Conservation (phyloP, 2,888 invertebrate species). For the Cephus pulcher region DNA sequence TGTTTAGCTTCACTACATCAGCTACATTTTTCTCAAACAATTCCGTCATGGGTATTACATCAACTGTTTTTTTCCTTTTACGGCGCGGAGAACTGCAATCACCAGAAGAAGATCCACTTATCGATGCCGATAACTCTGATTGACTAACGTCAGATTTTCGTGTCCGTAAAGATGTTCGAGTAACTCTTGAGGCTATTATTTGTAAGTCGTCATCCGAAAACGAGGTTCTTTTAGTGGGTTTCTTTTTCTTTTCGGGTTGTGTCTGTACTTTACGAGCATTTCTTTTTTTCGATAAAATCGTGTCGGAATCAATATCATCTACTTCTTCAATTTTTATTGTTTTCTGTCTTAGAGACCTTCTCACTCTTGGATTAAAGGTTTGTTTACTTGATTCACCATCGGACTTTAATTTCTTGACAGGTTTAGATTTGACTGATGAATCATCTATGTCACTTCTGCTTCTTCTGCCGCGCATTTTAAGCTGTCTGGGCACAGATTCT, state of each 20-base stretch:
- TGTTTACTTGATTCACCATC: background rate
- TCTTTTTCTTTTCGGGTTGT: background rate
- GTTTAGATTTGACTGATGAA: background rate
- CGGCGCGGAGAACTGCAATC: background rate
- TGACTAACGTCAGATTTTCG: background rate
- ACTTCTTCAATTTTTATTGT: background rate
- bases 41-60: background rate
- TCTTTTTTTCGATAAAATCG: background rate
- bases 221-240: background rate
- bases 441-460: slow-evolving; percentile 14
- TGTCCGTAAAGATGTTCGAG: background rate
- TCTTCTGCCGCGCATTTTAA: slow-evolving; percentile 12
- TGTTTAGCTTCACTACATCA: background rate
- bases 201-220: background rate
- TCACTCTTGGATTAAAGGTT: background rate
- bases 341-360: background rate
- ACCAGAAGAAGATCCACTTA: background rate
- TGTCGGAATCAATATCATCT: background rate
- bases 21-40: slow-evolving; percentile 7
- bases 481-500: slow-evolving; percentile 6
- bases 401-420: background rate
- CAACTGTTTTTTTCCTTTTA: background rate
- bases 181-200: background rate
- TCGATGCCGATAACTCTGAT: background rate
- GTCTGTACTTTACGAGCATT: background rate